Conservation (phyloP, 2,113 vertebrate species). For the Gyps fulvus region DNA sequence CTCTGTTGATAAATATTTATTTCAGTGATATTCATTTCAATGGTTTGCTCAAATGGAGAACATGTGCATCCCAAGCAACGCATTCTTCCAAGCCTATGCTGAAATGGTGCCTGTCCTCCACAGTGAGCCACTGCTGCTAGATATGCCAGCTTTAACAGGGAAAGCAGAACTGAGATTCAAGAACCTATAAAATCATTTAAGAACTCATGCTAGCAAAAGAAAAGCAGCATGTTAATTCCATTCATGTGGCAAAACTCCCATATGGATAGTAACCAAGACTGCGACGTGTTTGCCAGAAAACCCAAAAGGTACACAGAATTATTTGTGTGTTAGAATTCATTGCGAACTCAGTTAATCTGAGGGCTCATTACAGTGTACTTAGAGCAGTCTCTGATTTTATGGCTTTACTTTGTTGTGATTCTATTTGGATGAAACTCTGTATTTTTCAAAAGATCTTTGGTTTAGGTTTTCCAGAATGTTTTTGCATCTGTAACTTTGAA, state of each 20-base stretch:
- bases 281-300: neutral
- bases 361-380: neutral
- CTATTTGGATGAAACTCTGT: neutral
- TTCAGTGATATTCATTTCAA: neutral
- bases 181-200: neutral
- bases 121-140: neutral
- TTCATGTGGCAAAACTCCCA: neutral
- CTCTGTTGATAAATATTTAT: slow-evolving; percentile 13
- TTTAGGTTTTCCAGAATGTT: neutral
- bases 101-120: neutral
- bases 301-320: neutral
- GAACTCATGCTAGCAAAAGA: neutral
- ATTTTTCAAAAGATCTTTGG: neutral
- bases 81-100: neutral
- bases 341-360: neutral
- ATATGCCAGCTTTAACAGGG: neutral
- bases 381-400: neutral
- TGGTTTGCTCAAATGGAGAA: neutral
- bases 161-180: neutral
- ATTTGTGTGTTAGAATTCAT: neutral
- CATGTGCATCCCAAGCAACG: neutral
- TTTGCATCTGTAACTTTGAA: neutral
- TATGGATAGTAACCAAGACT: neutral
- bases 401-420: slow-evolving; percentile 7
- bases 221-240: neutral